These are phyloP conservation scores for Merops nubicus DNA, from an alignment of 2,113 vertebrate genomes.

Conservation along the genomic window DNA sequence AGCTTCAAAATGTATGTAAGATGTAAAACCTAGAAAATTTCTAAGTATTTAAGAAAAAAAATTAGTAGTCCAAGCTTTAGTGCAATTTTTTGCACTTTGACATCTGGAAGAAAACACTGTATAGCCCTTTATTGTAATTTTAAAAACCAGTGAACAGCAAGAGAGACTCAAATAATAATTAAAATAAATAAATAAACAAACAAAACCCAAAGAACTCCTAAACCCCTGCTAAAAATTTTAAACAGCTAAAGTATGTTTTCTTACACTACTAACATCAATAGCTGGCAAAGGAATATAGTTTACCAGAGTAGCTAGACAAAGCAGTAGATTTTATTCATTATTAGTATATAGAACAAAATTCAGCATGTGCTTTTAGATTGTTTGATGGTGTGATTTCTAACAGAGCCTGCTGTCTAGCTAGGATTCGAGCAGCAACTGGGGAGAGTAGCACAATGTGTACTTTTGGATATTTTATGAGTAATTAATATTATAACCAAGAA, in stretches of 20 bases:
- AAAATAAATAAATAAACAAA: too few species aligned
- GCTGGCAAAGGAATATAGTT: neutral
- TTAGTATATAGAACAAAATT: neutral
- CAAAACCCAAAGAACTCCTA: fast-evolving
- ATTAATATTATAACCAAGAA: neutral
- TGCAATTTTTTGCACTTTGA: neutral
- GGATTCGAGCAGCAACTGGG: neutral
- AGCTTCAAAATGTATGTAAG: neutral
- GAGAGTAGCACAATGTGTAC: neutral
- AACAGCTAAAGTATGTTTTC: neutral
- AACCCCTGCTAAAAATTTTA: neutral
- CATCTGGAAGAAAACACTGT: neutral
- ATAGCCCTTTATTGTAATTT: neutral
- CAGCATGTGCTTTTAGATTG: neutral
- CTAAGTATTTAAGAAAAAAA: neutral
- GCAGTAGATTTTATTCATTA: neutral
- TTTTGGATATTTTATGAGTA: constrained; percentile 1
- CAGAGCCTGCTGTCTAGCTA: neutral
- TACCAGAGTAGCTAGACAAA: neutral
- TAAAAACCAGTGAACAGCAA: neutral
- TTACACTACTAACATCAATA: neutral
- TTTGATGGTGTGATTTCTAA: neutral
- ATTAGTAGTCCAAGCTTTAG: neutral
- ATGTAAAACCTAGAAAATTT: neutral
- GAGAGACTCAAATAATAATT: neutral